Percentiles rank a stretch among this genome's conserved stretches.
These are phyloP conservation scores for Torymus auratus DNA, from an alignment of 2,888 invertebrate species.

Conservation along the genomic window DNA sequence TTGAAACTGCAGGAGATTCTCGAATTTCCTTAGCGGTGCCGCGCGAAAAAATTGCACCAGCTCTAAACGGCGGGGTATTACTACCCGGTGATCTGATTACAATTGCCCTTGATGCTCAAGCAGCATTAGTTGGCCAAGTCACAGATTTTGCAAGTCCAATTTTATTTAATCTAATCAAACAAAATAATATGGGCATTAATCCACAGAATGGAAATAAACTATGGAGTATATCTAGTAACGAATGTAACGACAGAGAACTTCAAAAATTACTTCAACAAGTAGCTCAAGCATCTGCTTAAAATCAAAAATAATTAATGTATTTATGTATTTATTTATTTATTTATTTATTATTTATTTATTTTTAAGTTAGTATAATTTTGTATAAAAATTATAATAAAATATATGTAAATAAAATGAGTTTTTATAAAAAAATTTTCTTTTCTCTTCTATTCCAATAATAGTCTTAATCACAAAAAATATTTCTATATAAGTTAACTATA, in stretches of 20 bases:
- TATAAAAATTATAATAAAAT: slow-evolving; percentile 30
- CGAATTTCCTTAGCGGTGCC: slow-evolving; percentile 57
- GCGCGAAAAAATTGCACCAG: slow-evolving; percentile 52
- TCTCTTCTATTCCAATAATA: no score
- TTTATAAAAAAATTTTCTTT: no score
- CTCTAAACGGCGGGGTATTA: slow-evolving; percentile 55
- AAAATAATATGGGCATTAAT: neutral
- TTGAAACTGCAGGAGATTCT: neutral
- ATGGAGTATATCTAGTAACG: slow-evolving; percentile 43
- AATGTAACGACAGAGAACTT: slow-evolving; percentile 41
- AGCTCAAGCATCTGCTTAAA: slow-evolving; percentile 20
- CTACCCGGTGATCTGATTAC: slow-evolving; percentile 61
- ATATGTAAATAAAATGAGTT: neutral
- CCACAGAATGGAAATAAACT: slow-evolving; percentile 19
- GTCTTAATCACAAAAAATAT: no score
- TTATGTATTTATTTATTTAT: slow-evolving; percentile 3
- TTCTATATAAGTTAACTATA: no score
- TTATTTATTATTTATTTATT: slow-evolving; percentile 31
- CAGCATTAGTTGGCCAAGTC: slow-evolving; percentile 58
- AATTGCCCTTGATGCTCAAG: slow-evolving; percentile 55
- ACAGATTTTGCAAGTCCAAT: slow-evolving; percentile 57
- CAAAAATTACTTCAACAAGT: slow-evolving; percentile 28
- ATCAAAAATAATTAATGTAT: slow-evolving; percentile 5
- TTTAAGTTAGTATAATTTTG: slow-evolving; percentile 30
- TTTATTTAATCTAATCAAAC: slow-evolving; percentile 54